Evolutionary conservation across 2,888 invertebrate genomes (phyloP).

Genomic region (Apoderus coryli): DNA sequence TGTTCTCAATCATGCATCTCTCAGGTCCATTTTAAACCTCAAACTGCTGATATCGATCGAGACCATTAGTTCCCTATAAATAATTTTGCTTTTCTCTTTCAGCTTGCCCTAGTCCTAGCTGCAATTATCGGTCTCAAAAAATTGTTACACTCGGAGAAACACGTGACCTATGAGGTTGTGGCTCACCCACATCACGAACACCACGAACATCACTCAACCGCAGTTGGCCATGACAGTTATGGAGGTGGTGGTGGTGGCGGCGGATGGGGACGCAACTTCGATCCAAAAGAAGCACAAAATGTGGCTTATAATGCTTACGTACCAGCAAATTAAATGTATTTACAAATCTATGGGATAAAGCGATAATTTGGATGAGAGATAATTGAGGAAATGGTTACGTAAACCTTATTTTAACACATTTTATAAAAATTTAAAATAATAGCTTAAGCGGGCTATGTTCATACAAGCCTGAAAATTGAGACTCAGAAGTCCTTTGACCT

Average conservation of each 20-base stretch:
- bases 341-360: no score
- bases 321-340: slow-evolving; percentile 25
- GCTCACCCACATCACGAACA: slow-evolving; percentile 50
- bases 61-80: no score
- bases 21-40: no score
- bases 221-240: slow-evolving; percentile 25
- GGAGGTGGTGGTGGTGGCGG: slow-evolving; percentile 27
- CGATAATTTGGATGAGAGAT: no score
- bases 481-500: no score
- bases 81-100: slow-evolving; percentile 17
- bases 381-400: no score
- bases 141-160: slow-evolving; percentile 57
- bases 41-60: no score
- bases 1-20: no score
- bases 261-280: slow-evolving; percentile 46
- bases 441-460: no score
- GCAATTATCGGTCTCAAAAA: slow-evolving; percentile 73
- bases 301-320: slow-evolving; percentile 49
- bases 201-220: slow-evolving; percentile 34
- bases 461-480: no score
- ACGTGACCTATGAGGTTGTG: slow-evolving; percentile 63
- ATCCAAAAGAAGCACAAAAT: slow-evolving; percentile 37
- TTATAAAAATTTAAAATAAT: no score
- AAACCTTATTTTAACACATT: no score
- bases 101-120: slow-evolving; percentile 63